Evolutionary conservation across 2,113 vertebrate genomes (phyloP), one percentile per base, ranked within the genome.

Genomic region (Corythoichthys haematopterus): DNA sequence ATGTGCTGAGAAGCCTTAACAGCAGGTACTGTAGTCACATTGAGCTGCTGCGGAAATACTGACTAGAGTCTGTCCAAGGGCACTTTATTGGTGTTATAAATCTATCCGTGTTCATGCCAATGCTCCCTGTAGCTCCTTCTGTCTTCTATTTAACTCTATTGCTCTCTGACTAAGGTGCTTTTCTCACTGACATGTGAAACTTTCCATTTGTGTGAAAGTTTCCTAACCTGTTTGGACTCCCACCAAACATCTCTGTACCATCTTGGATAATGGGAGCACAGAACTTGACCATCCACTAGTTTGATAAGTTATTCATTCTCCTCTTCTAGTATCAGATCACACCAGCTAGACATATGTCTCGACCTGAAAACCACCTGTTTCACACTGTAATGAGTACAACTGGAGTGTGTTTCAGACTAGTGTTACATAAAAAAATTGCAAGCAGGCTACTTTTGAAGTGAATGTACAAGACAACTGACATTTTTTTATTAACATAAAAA

Each of bases 311-410:
- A 84, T 86, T 88, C 70, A 85, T 83, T 66, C 51, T 59, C 35
- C 75, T 76, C 66, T 85, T 89, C 86, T 80, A 72, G 81, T 87
- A 81, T 88, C 87, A 88, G 67, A 68, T 83, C 87, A 87, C 77
- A 90, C 6, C 1, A 79, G 70, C 20, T 52, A 37, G 65, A 37
- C 77, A 70, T 72, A 79, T 82, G 78, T 74, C 79, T 63, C 68
- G 64, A 74, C 76, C 72, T 80, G 84, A 79, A 86, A 85, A 82
- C 81, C 88, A 88, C 81, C 88, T 90, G 88, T 82, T 82, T 78
- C 63, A 63, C 56, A 46, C 55, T 3, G 0, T 61, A 68, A 73
- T 69, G 59, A 59, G 58, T 72, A 57, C 10, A 63, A 47, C 5
- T 9, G 28, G 56, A 64, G 35, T 35, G 50, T 50, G 33, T 57